Conservation (phyloP, 2,113 vertebrate genomes). For the Channa maculata region DNA sequence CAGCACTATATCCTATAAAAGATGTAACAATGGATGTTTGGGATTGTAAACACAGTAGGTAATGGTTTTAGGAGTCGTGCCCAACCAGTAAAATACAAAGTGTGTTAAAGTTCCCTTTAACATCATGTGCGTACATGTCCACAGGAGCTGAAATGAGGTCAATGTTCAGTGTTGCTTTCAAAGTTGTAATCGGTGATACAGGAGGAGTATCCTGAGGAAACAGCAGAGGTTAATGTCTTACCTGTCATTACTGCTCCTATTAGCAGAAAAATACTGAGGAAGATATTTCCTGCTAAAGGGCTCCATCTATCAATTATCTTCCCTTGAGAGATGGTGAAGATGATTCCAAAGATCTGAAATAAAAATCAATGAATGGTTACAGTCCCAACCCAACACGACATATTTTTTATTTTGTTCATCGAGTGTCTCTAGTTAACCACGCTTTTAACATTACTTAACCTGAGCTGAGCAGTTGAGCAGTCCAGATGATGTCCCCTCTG, state of each 20-base stretch:
- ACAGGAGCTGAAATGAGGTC: neutral
- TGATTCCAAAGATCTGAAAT: slow-evolving; percentile 92
- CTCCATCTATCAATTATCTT: slow-evolving; percentile 89
- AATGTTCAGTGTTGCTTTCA: neutral
- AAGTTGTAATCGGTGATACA: neutral
- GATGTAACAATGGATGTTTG: neutral
- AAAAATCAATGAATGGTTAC: neutral
- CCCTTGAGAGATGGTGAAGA: slow-evolving; percentile 93
- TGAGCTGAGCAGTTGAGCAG: slow-evolving; percentile 95
- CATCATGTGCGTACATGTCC: neutral
- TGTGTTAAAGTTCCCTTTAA: neutral
- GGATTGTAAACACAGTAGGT: neutral
- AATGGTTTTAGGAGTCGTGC: neutral
- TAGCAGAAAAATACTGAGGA: slow-evolving; percentile 89
- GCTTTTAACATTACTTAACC: slow-evolving; percentile 71
- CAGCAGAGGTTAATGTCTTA: slow-evolving; percentile 62
- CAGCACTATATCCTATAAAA: slow-evolving; percentile 19
- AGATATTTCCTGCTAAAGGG: slow-evolving; percentile 88
- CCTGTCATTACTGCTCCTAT: slow-evolving; percentile 90
- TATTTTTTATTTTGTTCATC: rapidly evolving
- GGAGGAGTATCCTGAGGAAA: too few species aligned
- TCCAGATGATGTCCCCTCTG: slow-evolving; percentile 95
- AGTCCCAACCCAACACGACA: neutral
- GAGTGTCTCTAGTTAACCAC: too few species aligned
- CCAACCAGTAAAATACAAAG: neutral